A percentile compares a stretch with the other conserved stretches of the same genome.
Conservation (phyloP, 2,888 invertebrate genomes). For the Thyatira batis region DNA sequence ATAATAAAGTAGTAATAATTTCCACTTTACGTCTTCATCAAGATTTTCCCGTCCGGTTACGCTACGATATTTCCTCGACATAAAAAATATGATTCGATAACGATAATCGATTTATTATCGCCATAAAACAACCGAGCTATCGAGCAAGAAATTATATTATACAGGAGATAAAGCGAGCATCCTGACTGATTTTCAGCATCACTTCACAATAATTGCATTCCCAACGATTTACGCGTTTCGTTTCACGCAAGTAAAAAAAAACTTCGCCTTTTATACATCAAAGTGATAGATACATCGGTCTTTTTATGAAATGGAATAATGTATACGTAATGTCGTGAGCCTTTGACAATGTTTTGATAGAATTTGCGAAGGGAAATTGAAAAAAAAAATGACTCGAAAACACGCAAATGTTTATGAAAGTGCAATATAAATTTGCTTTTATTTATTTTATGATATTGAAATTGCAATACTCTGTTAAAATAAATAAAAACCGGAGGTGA, state of each 20-base stretch:
- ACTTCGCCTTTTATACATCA: neutral
- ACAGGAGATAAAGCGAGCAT: neutral
- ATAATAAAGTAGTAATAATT: too few relatives aligned
- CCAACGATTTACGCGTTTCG: neutral
- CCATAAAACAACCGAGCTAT: neutral
- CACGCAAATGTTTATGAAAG: neutral
- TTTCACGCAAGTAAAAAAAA: neutral
- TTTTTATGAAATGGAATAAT: neutral
- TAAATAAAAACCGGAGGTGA: too few relatives aligned
- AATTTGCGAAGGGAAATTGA: neutral
- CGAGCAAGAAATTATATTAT: neutral
- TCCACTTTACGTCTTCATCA: neutral
- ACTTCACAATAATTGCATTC: neutral
- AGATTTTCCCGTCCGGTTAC: neutral
- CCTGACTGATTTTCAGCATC: neutral
- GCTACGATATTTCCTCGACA: neutral
- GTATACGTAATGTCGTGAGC: neutral
- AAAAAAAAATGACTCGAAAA: neutral
- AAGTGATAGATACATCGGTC: neutral
- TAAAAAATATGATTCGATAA: neutral
- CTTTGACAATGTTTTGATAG: neutral
- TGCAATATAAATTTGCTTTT: too few relatives aligned
- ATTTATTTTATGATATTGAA: too few relatives aligned
- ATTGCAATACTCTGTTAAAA: too few relatives aligned
- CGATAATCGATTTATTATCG: neutral